Conservation (phyloP, 2,113 vertebrate genomes). For the western clawed frog (Xenopus tropicalis) region DNA sequence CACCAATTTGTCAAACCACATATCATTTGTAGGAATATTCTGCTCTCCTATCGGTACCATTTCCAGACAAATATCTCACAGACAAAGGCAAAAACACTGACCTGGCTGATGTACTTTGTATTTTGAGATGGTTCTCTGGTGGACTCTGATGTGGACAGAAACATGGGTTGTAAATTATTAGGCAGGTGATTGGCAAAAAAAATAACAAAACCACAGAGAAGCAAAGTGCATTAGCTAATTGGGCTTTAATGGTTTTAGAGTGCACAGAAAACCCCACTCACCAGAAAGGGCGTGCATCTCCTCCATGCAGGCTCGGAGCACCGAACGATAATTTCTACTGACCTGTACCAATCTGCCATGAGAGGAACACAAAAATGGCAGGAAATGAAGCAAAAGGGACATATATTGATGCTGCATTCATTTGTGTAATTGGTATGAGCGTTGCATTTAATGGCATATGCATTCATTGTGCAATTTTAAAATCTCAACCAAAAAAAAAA, state of each 20-base stretch:
- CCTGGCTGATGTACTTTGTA: slow-evolving; percentile 81
- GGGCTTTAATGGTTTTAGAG: background rate
- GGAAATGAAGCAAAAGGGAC: no score
- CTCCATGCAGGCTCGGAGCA: slow-evolving; percentile 92
- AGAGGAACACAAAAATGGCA: slow-evolving; percentile 24
- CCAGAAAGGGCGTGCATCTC: slow-evolving; percentile 86
- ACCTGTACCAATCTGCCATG: slow-evolving; percentile 82
- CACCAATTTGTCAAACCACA: no score
- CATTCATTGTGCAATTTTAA: no score
- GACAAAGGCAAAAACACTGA: slow-evolving; percentile 46
- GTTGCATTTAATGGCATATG: background rate
- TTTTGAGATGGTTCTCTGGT: slow-evolving; percentile 63
- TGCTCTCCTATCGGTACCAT: background rate
- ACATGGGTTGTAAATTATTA: background rate
- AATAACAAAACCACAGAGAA: background rate
- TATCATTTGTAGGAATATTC: background rate
- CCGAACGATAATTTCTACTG: slow-evolving; percentile 94
- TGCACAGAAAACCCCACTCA: slow-evolving; percentile 47
- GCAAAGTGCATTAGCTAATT: background rate
- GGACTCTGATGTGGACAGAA: slow-evolving; percentile 65
- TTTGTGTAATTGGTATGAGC: background rate
- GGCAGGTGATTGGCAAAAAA: background rate
- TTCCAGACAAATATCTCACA: background rate
- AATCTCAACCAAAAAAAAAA: no score
- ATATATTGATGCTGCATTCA: no score